Percentiles rank a stretch among this genome's conserved stretches.
These are phyloP conservation scores for Trichogramma pretiosum DNA, from an alignment of 1,140 invertebrate genomes.

Conservation along the genomic window DNA sequence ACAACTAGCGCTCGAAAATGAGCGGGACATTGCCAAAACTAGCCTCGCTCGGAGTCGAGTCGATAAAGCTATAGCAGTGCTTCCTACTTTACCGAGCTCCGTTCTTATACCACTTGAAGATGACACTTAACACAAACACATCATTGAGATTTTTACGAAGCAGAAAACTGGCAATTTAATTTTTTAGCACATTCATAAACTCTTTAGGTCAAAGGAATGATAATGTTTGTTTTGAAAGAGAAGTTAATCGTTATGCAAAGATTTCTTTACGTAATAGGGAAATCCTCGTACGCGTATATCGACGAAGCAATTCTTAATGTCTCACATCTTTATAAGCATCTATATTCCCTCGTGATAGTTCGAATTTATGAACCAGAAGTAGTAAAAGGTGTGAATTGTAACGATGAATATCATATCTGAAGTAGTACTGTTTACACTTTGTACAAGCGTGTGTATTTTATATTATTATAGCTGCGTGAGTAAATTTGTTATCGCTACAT, in stretches of 20 bases:
- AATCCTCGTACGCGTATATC: too few relatives aligned
- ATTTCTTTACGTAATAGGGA: not conserved
- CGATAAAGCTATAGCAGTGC: too few relatives aligned
- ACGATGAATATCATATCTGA: conserved; percentile 31
- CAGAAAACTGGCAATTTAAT: too few relatives aligned
- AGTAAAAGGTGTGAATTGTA: conserved; percentile 39
- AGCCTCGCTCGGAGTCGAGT: too few relatives aligned
- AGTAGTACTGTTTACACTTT: conserved; percentile 19
- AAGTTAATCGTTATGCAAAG: conserved; percentile 8
- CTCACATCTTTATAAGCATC: not conserved
- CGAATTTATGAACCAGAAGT: conserved; percentile 39
- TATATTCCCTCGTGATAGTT: conserved; percentile 24
- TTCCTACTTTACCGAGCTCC: too few relatives aligned
- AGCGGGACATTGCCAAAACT: too few relatives aligned
- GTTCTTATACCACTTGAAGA: too few relatives aligned
- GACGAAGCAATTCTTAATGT: not conserved
- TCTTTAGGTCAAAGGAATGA: conserved; percentile 18
- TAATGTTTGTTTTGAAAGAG: conserved; percentile 18
- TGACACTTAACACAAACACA: too few relatives aligned
- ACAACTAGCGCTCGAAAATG: too few relatives aligned
- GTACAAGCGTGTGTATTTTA: not conserved
- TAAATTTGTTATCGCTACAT: not conserved
- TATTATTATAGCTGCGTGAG: not conserved
- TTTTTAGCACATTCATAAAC: too few relatives aligned
- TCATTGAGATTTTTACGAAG: too few relatives aligned